Conservation (phyloP, 2,113 vertebrate genomes). For the Silurus asotus region DNA sequence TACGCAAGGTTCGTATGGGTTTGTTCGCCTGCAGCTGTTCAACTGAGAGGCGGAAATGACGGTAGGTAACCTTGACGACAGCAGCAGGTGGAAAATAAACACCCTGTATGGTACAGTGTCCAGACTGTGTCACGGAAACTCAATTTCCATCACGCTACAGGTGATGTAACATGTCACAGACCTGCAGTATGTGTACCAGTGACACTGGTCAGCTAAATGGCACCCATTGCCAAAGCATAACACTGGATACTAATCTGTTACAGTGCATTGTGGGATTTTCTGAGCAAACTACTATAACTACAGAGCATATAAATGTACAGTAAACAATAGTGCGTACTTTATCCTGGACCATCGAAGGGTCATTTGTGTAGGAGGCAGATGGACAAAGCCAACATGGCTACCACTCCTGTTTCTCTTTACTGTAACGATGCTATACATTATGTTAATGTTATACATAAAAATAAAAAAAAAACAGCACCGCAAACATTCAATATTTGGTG, state of each 20-base stretch:
- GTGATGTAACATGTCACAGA: not conserved
- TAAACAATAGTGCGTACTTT: not conserved
- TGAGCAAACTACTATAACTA: not conserved
- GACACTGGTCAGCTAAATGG: not conserved
- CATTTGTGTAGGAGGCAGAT: not conserved
- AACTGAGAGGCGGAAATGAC: not conserved
- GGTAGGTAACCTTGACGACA: constrained; percentile 40
- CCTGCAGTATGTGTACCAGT: not conserved
- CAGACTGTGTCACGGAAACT: not conserved
- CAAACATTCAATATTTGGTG: not conserved
- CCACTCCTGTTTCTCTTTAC: not conserved
- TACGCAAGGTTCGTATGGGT: not conserved
- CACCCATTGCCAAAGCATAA: not conserved
- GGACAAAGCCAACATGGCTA: not conserved
- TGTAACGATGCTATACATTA: not conserved
- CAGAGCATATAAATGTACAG: not conserved
- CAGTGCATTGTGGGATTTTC: not conserved
- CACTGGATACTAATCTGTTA: not conserved
- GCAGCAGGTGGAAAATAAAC: constrained; percentile 36
- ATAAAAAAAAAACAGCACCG: not conserved
- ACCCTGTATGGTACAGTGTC: not conserved
- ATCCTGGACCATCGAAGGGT: not conserved
- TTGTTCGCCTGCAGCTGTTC: constrained; percentile 47
- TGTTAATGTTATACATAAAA: not conserved
- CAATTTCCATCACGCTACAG: constrained; percentile 26